Base-by-base conservation (phyloP, 2,888 invertebrate genomes). In the Galerucella pusilla region DNA sequence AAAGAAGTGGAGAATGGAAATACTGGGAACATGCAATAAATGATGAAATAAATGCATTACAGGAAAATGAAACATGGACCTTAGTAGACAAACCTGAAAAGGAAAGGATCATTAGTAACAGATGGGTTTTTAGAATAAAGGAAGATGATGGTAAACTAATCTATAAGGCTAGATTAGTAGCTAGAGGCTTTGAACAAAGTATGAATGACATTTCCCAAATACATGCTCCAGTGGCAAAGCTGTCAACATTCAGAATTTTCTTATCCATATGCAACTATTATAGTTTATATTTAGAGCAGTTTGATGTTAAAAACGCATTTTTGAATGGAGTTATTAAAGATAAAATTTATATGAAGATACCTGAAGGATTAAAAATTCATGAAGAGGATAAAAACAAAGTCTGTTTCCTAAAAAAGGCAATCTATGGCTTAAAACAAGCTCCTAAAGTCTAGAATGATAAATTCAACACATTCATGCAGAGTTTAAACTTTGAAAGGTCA, bases 151-250 rank as follows among this genome's bases (percentile, higher is more conserved):
- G 74, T 35, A 52, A 75, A n/a, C 12, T 35, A 9, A 68, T 72
- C 5, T 79, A 73, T 49, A 79, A 79, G 49, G 76, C 77, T 14
- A 14, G 79, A 52, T 45, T 79, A 12, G 76, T 76, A 11, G 75
- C 75, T 14, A 70, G 71, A 63, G 75, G 77, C 28, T 76, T 79
- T 66, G 71, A 74, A 59, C 74, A 76, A 66, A 35, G 14, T 73
- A 11, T 46, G 46, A 46, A 46, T 46, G 10, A 46, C 2, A 46
- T 11, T 69, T 61, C 52, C 9, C 54, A 76, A 35, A 70, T 69
- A 42, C 70, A 70, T 68, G 70, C 75, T 14, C 67, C 71, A 25
- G 70, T 76, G 25, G 70, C 70, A 20, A 68, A 45, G 25, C 25
- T 75, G 20, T 77, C 77, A 45, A 77, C 71, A 35, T 49, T 69